Conservation (phyloP, 1,140 invertebrate species). For the Geopemphigus sp. region DNA sequence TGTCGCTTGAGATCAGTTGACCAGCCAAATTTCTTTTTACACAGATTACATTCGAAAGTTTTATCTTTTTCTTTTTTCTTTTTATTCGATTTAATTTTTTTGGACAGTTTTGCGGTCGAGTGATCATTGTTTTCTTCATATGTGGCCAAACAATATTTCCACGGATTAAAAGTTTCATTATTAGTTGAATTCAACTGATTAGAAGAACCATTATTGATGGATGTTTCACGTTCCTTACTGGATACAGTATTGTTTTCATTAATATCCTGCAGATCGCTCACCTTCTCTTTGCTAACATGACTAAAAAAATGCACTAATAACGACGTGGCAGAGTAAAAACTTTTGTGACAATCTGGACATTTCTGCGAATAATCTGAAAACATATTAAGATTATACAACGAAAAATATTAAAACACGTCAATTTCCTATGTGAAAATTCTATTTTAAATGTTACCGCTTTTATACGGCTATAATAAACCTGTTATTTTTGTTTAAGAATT, state of each 20-base stretch:
- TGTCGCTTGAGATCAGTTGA: constrained; percentile 60
- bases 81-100: constrained; percentile 1
- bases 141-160: constrained; percentile 54
- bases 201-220: background rate
- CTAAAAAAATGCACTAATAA: constrained; percentile 55
- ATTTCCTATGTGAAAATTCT: background rate
- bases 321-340: constrained; percentile 54
- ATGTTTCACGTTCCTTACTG: background rate
- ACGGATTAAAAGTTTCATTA: constrained; percentile 53
- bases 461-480: too few relatives aligned
- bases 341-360: constrained; percentile 54
- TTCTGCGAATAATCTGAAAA: constrained; percentile 53
- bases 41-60: constrained; percentile 54
- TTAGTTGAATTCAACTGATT: constrained; percentile 25
- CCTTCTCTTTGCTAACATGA: constrained; percentile 51
- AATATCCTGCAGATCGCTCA: background rate
- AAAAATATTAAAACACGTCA: background rate
- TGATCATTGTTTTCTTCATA: constrained; percentile 52
- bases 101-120: constrained; percentile 10
- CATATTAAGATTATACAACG: background rate
- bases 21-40: constrained; percentile 56
- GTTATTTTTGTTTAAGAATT: too few relatives aligned
- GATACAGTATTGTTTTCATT: background rate
- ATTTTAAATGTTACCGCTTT: background rate
- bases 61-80: constrained; percentile 50